A percentile compares a stretch with the other conserved stretches of the same genome.
Conservation (phyloP, 2,113 vertebrate species). For the Antidorcas marsupialis region DNA sequence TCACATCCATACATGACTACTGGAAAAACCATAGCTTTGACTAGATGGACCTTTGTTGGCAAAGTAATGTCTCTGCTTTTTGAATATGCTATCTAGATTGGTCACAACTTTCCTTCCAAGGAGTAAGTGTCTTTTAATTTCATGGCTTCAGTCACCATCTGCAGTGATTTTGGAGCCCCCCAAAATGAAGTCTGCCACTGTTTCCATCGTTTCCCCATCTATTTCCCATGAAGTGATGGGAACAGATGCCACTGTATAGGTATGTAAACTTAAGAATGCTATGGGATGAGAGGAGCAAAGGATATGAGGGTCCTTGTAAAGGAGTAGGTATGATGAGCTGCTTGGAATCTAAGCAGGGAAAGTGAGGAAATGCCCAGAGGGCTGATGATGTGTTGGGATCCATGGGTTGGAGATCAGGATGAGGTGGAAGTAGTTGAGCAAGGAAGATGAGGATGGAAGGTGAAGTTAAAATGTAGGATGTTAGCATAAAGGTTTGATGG, state of each 20-base stretch:
- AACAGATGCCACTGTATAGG: not conserved
- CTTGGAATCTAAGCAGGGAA: not conserved
- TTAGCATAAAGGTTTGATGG: not conserved
- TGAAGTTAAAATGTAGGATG: not conserved
- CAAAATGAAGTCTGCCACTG: no score
- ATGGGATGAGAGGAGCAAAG: not conserved
- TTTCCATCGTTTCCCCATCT: no score
- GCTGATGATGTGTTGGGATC: not conserved
- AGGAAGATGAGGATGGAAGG: not conserved
- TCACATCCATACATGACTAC: no score
- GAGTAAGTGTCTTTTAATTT: no score
- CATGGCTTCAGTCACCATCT: no score
- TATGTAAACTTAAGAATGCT: not conserved
- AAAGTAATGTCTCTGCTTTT: no score
- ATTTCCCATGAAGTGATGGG: no score
- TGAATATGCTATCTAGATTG: no score
- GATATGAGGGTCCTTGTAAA: not conserved
- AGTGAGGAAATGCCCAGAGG: not conserved
- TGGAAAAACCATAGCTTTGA: no score
- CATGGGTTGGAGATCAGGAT: not conserved
- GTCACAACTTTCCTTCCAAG: no score
- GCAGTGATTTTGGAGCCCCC: no score
- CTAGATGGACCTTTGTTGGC: no score
- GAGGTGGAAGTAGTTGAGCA: not conserved
- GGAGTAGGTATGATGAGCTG: not conserved